phyloP scores from a whole-genome alignment of 2,888 invertebrate genomes.

The Drosophila differens region DNA sequence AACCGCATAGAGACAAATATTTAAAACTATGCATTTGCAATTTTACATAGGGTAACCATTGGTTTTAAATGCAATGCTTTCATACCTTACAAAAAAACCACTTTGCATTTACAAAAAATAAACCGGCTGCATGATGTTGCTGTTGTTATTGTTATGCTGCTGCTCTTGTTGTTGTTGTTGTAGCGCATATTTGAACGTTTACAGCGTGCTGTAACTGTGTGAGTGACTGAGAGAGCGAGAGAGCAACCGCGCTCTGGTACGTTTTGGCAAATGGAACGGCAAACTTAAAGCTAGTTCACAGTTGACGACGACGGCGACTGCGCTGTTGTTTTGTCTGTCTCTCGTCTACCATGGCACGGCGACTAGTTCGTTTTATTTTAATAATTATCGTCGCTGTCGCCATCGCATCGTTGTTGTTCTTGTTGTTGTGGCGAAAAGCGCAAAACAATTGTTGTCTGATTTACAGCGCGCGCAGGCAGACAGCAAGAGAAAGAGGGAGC shows the following conservation, averaged over 20 bases:
- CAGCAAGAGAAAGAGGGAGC: constrained; percentile 9
- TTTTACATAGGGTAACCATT: not conserved
- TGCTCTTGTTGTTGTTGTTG: constrained; percentile 24
- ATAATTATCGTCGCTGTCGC: constrained; percentile 55
- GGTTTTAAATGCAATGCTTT: constrained; percentile 27
- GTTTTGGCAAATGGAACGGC: constrained; percentile 48
- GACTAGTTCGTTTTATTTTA: constrained; percentile 63
- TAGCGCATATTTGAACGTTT: constrained; percentile 31
- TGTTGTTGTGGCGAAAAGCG: constrained; percentile 63
- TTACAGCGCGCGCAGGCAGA: constrained; percentile 55
- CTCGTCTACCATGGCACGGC: constrained; percentile 41
- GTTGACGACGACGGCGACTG: constrained; percentile 45
- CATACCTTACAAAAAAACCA: constrained; percentile 24
- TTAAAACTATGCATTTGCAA: not conserved
- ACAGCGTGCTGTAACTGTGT: constrained; percentile 30
- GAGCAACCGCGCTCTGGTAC: constrained; percentile 34
- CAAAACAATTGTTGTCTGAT: constrained; percentile 71
- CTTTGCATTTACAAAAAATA: constrained; percentile 42
- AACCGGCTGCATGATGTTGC: constrained; percentile 50
- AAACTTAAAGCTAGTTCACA: constrained; percentile 38
- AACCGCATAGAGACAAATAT: not conserved
- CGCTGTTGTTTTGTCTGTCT: constrained; percentile 61
- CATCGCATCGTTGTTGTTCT: constrained; percentile 27
- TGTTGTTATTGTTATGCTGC: constrained; percentile 25
- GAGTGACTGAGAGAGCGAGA: constrained; percentile 15